Percentiles rank a stretch among this genome's conserved stretches.
Evolutionary conservation across 2,113 vertebrate genomes (phyloP).

Genomic region (Hypanus sabinus): DNA sequence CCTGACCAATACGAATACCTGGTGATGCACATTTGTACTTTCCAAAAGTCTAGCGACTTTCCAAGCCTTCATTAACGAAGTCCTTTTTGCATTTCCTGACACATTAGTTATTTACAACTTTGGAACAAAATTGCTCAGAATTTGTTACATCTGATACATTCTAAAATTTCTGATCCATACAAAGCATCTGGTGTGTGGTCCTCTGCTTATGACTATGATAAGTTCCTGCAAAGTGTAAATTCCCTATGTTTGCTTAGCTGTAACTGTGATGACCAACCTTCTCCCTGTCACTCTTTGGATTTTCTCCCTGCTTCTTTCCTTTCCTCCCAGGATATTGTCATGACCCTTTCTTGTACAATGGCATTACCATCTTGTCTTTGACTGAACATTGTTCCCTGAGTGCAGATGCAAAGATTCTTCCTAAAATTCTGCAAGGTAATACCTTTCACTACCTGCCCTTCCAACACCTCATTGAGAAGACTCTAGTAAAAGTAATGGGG

Average conservation of each 20-base stretch:
- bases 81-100: no score
- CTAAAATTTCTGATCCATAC: neutral
- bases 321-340: neutral
- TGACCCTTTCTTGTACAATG: neutral
- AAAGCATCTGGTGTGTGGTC: neutral
- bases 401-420: neutral
- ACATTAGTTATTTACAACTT: neutral
- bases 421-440: neutral
- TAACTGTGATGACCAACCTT: neutral
- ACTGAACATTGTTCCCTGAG: neutral
- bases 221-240: neutral
- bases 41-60: no score
- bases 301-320: neutral
- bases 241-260: neutral
- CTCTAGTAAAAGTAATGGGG: neutral
- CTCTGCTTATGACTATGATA: neutral
- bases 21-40: no score
- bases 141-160: neutral
- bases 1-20: no score
- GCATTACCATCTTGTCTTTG: neutral
- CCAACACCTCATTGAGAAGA: no score
- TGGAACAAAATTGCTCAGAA: neutral
- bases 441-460: neutral
- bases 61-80: no score
- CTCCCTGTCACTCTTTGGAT: neutral